Evolutionary conservation across 2,888 invertebrate species (phyloP).

Genomic region (Dicyrtoma fusca): DNA sequence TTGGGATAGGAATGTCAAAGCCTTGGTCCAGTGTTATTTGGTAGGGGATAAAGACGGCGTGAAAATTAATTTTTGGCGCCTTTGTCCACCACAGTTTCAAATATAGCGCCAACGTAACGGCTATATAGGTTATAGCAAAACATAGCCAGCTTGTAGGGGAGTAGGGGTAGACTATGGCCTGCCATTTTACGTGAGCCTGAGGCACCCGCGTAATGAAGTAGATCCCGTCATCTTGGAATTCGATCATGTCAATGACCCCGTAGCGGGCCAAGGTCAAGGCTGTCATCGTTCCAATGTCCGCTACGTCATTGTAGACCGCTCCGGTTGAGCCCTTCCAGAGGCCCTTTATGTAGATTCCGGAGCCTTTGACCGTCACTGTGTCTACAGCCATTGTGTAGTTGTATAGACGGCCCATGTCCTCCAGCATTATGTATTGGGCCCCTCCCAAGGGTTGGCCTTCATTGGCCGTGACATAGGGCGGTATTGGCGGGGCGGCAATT

Average conservation of each 20-base stretch:
- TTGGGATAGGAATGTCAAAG: background rate
- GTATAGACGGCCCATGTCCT: too few relatives aligned
- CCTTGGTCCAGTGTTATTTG: conserved; percentile 16
- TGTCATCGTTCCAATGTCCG: too few relatives aligned
- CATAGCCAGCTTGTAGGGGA: background rate
- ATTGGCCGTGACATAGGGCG: too few relatives aligned
- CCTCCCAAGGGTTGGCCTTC: too few relatives aligned
- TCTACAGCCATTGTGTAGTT: too few relatives aligned
- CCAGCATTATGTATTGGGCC: too few relatives aligned
- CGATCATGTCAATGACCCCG: conserved; percentile 5
- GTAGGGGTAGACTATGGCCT: conserved; percentile 8
- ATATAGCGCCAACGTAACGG: background rate
- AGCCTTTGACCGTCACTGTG: too few relatives aligned
- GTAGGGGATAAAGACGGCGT: conserved; percentile 11
- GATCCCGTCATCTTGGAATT: background rate
- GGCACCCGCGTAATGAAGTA: background rate
- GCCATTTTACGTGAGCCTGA: background rate
- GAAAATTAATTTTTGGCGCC: background rate
- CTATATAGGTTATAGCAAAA: background rate
- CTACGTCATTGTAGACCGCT: too few relatives aligned
- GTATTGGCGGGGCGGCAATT: too few relatives aligned
- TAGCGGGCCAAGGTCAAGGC: too few relatives aligned
- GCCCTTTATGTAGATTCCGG: too few relatives aligned
- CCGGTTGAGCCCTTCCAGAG: too few relatives aligned
- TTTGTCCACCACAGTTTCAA: background rate